Percentiles rank a stretch among this genome's conserved stretches.
Conservation (phyloP, 2,888 invertebrate genomes). For the Euplagia quadripunctaria region DNA sequence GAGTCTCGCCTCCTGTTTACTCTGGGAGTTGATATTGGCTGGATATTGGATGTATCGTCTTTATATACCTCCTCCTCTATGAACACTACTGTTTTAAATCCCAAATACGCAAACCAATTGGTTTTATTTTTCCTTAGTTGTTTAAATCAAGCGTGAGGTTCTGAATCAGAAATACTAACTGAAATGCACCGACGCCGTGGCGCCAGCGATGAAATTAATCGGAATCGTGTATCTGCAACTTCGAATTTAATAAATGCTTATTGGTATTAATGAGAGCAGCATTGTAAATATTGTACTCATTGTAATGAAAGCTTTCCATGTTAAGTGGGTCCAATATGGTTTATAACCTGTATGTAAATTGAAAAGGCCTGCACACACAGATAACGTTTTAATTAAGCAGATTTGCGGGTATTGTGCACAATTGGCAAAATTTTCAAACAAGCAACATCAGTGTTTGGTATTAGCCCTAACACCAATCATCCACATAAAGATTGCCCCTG, state of each 20-base stretch:
- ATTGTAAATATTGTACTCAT: constrained; percentile 54
- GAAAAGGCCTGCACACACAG: background rate
- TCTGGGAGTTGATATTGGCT: constrained; percentile 59
- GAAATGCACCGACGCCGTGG: constrained; percentile 72
- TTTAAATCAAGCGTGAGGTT: constrained; percentile 67
- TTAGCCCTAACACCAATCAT: constrained; percentile 25
- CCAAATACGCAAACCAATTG: constrained; percentile 40
- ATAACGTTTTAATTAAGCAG: constrained; percentile 2
- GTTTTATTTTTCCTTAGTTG: constrained; percentile 39
- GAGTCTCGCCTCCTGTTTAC: constrained; percentile 51
- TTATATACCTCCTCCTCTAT: constrained; percentile 37
- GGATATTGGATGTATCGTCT: constrained; percentile 51
- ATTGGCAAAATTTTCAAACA: background rate
- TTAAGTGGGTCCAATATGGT: constrained; percentile 29
- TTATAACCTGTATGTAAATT: constrained; percentile 15
- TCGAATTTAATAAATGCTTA: constrained; percentile 67
- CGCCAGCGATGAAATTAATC: constrained; percentile 73
- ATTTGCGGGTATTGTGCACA: background rate
- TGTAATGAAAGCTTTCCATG: constrained; percentile 40
- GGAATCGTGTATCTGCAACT: constrained; percentile 71
- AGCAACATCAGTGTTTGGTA: background rate
- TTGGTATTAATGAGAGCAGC: constrained; percentile 58
- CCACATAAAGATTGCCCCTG: constrained; percentile 51
- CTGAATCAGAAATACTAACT: constrained; percentile 77
- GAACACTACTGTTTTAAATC: constrained; percentile 41